Conservation (phyloP, 2,888 invertebrate species). For the Ptilodon capucinus region DNA sequence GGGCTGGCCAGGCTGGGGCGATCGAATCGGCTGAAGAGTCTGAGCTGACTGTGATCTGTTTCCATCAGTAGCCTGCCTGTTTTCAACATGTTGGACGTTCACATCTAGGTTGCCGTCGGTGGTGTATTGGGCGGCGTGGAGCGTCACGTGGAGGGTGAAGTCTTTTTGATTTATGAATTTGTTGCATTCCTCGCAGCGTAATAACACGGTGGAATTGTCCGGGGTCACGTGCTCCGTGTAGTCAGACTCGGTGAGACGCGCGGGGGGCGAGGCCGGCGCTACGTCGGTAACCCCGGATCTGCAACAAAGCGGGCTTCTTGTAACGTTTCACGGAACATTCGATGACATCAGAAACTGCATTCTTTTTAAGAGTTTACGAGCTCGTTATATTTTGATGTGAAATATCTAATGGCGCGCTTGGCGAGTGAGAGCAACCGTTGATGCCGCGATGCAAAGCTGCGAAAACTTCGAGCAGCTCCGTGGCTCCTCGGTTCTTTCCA, state of each 20-base stretch:
- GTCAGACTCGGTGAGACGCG: conserved; percentile 10
- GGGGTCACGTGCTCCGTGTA: conserved; percentile 50
- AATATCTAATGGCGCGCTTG: no score
- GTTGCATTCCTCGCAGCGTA: conserved; percentile 69
- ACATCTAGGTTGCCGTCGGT: conserved; percentile 1
- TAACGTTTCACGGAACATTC: no score
- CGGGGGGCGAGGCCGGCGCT: conserved; percentile 4
- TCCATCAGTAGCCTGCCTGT: not conserved
- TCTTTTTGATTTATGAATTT: conserved; percentile 52
- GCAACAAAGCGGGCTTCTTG: conserved; percentile 48
- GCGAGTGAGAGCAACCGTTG: no score
- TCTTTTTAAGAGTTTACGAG: no score
- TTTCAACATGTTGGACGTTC: conserved; percentile 2
- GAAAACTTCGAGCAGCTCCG: no score
- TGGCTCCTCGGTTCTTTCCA: no score
- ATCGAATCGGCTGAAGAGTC: no score
- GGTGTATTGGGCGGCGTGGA: conserved; percentile 50
- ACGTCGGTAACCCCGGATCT: conserved; percentile 34
- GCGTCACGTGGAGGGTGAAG: conserved; percentile 62
- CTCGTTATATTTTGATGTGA: no score
- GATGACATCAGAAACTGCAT: no score
- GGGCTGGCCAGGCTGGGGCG: no score
- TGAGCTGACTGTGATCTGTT: not conserved
- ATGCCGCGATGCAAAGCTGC: no score
- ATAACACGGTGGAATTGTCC: conserved; percentile 53